Percentiles rank a stretch among this genome's conserved stretches.
Conservation (phyloP, 2,888 invertebrate genomes). For the Plagodis pulveraria region DNA sequence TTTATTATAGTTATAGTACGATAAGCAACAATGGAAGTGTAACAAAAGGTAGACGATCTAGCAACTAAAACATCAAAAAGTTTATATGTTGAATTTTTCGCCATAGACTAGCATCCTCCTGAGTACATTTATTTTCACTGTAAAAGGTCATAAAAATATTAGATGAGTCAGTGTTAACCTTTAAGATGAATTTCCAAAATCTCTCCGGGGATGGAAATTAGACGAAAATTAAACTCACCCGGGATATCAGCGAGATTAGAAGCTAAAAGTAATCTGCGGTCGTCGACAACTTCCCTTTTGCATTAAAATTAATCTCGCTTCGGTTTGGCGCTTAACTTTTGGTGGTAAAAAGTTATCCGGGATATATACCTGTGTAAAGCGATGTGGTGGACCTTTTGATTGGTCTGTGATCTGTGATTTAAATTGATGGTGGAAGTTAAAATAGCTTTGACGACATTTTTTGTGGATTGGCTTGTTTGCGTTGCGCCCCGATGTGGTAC, state of each 20-base stretch:
- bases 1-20: no score
- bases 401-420: conserved; percentile 10
- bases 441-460: conserved; percentile 1
- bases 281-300: conserved; percentile 46
- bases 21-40: no score
- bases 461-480: background rate
- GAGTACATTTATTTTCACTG: no score
- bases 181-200: conserved; percentile 44
- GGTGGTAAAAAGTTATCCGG: conserved; percentile 16
- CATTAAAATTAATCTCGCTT: conserved; percentile 30
- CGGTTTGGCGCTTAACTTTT: conserved; percentile 20
- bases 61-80: no score
- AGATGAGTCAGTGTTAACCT: conserved; percentile 16
- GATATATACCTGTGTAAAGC: conserved; percentile 1
- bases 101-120: background rate
- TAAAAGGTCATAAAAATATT: background rate
- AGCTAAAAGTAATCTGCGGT: conserved; percentile 63
- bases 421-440: background rate
- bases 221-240: conserved; percentile 59
- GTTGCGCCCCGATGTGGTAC: no score
- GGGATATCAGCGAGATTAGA: conserved; percentile 56
- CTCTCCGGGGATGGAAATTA: conserved; percentile 53
- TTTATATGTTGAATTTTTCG: no score
- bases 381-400: conserved; percentile 16
- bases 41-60: no score